A percentile compares a stretch with the other conserved stretches of the same genome.
phyloP scores from a whole-genome alignment of 2,888 invertebrate genomes.

The Syrista parreyssii region DNA sequence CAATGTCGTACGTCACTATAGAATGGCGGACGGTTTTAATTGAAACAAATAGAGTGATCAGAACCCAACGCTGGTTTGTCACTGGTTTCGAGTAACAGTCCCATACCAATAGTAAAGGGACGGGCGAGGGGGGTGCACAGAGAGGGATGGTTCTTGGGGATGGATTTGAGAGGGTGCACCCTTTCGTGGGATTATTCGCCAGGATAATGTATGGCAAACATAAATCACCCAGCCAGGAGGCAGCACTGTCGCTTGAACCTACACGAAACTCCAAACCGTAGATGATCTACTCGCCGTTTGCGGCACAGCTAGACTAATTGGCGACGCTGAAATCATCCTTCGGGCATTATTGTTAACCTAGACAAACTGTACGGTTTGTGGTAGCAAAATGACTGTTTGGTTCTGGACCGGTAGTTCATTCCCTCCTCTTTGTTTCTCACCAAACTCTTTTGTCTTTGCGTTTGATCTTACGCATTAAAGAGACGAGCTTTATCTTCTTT shows the following conservation, averaged over 20 bases:
- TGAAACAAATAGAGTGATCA: conserved; percentile 64
- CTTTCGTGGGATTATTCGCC: conserved; percentile 63
- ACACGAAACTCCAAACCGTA: conserved; percentile 49
- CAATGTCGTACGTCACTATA: too few species aligned
- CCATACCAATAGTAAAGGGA: neutral
- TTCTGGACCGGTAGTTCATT: neutral
- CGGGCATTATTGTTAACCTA: too few species aligned
- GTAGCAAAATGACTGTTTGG: too few species aligned
- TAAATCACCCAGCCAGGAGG: conserved; percentile 51
- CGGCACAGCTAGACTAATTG: conserved; percentile 46
- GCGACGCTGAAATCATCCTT: conserved; percentile 10
- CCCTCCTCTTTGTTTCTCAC: too few species aligned
- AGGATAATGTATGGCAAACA: conserved; percentile 61
- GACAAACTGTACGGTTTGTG: fast-evolving
- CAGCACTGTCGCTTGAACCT: conserved; percentile 45
- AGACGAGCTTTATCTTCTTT: too few species aligned
- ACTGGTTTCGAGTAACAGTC: neutral
- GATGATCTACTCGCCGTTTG: conserved; percentile 46
- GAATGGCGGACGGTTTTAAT: conserved; percentile 47
- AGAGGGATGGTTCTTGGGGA: conserved; percentile 6
- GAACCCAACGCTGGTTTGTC: conserved; percentile 34
- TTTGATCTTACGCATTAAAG: too few species aligned
- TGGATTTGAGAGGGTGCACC: conserved; percentile 41
- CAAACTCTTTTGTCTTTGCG: too few species aligned
- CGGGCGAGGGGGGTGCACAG: conserved; percentile 10